Percentiles rank a stretch among this genome's conserved stretches.
These are phyloP conservation scores for Ara ararauna DNA, from an alignment of 2,797 vertebrate genomes.

Conservation along the genomic window DNA sequence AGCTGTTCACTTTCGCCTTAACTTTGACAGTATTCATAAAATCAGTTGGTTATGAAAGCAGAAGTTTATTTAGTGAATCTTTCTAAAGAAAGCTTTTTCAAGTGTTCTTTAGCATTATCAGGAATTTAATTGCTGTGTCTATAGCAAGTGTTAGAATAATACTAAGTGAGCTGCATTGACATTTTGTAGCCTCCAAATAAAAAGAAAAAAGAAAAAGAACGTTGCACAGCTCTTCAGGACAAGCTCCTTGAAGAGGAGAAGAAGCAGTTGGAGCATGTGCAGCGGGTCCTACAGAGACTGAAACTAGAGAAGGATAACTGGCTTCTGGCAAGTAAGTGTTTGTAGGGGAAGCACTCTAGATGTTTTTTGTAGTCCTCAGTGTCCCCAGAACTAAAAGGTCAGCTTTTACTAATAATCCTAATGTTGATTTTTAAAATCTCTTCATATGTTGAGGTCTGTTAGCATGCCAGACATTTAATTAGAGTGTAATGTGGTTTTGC, in stretches of 20 bases:
- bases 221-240: conserved; percentile 97
- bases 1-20: not conserved
- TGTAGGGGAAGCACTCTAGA: not conserved
- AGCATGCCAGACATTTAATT: not conserved
- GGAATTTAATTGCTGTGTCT: not conserved
- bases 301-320: conserved; percentile 99
- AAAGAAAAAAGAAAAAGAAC: conserved; percentile 98
- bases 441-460: not conserved
- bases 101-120: not conserved
- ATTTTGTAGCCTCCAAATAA: conserved; percentile 91
- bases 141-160: not conserved
- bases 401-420: not conserved
- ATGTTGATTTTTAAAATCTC: not conserved
- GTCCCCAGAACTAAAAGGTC: not conserved
- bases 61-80: not conserved
- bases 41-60: not conserved
- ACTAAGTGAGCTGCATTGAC: not conserved
- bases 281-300: conserved; percentile 92
- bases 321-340: conserved; percentile 94
- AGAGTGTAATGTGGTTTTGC: not conserved
- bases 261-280: conserved; percentile 95
- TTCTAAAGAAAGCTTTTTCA: not conserved
- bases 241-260: conserved; percentile 98
- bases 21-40: not conserved
- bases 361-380: not conserved